Percentiles rank a stretch among this genome's conserved stretches.
Evolutionary conservation across 2,113 vertebrate genomes (phyloP).

Genomic region (Sapayoa aenigma): DNA sequence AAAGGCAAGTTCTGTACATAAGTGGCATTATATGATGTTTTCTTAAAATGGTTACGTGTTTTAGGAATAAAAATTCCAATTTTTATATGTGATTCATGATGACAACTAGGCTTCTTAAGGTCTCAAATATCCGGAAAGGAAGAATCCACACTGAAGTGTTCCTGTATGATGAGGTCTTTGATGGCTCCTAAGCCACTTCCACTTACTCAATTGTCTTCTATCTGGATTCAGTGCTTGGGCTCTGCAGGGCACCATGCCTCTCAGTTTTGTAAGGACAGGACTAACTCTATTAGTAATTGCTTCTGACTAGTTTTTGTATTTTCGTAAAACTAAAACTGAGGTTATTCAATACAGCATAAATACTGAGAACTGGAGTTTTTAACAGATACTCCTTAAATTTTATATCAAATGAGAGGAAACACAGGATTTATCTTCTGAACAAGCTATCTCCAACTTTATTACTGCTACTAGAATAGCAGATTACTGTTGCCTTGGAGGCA

Average conservation of each 20-base stretch:
- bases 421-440: not conserved
- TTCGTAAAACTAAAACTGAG: not conserved
- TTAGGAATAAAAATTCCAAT: not conserved
- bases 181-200: not conserved
- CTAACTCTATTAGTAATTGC: not conserved
- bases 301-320: not conserved
- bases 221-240: not conserved
- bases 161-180: not conserved
- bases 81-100: accelerated
- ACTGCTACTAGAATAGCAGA: not conserved
- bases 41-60: not conserved
- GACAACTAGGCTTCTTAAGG: not conserved
- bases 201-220: not conserved
- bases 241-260: not conserved
- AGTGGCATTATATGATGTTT: not conserved
- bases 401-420: not conserved
- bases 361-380: not conserved
- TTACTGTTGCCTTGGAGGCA: not conserved
- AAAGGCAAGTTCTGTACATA: not conserved
- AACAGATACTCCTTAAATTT: not conserved
- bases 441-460: not conserved
- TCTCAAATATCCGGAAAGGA: not conserved
- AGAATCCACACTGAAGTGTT: not conserved
- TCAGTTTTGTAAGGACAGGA: not conserved
- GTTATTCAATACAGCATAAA: not conserved